Evolutionary conservation across 1,140 invertebrate genomes (phyloP), one percentile per base, ranked within the genome.

Genomic region (Drosophila suzukii): DNA sequence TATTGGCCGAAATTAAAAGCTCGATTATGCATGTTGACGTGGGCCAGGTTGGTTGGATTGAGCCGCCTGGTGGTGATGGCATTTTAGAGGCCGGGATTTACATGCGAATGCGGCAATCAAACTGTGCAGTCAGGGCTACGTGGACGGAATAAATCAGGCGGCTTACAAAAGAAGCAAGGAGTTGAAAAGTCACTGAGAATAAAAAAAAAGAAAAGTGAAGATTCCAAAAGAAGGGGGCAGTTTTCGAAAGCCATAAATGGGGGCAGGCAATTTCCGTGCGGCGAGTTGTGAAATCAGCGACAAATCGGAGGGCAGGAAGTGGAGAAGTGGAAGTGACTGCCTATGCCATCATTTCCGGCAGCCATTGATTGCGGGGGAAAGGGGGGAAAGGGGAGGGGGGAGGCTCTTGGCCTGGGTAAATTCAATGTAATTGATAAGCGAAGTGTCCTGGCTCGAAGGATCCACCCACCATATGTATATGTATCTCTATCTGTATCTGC

Each of bases 271-370:
- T 77, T 77, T 77, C 74, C 75, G 75, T 62, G 74, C 38, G 63
- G 75, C 39, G 57, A 70, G 56, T 70, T 77, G 63, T 62, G 74
- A 77, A 77, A 77, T 70, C 63, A 76, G 74, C 51, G 59, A 13
- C 58, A 62, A 70, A 63, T 63, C 51, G 55, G 34, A 63, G 38
- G 34, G n/a, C 34, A 24, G 65, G 27, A 41, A 27, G 43, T 30
- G 34, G 30, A 12, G 50, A 7, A 12, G 41, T 32, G 65, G 30
- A 70, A 57, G 34, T 50, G 63, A 34, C 74, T 77, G 74, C 51
- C 71, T 53, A 75, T 76, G 65, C 73, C 74, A 77, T 77, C 63
- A 77, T 71, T 77, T 77, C 75, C 75, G 75, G 65, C 51, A 61
- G 41, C 51, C 65, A 77, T 70, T 77, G 75, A 77, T 77, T 77